Conservation (phyloP, 2,797 vertebrate genomes). For the Hydrocynus forskahlii region DNA sequence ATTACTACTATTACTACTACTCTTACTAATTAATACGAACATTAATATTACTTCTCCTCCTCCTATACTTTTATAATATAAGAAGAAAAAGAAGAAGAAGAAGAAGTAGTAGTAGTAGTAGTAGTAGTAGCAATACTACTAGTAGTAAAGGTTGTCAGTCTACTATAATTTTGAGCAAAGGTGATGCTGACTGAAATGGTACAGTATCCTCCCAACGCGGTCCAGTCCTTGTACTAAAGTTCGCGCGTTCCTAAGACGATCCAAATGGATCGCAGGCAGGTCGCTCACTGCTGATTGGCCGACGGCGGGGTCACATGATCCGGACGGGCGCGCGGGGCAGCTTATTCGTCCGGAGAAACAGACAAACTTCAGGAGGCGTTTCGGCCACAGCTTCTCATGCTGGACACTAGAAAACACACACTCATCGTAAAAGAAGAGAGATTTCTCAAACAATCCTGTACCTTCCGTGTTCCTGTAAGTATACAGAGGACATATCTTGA, state of each 20-base stretch:
- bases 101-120: no score
- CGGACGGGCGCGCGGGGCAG: not conserved
- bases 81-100: no score
- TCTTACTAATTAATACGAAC: no score
- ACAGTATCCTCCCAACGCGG: not conserved
- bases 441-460: not conserved
- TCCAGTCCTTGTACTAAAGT: not conserved
- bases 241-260: slow-evolving; percentile 5
- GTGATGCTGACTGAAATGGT: not conserved
- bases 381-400: not conserved
- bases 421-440: not conserved
- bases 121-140: no score
- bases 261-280: not conserved
- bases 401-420: no score
- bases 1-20: no score
- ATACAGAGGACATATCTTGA: not conserved
- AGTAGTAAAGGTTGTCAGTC: no score
- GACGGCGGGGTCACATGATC: not conserved
- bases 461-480: not conserved
- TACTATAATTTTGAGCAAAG: no score
- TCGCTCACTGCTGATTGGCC: not conserved
- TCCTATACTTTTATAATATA: no score
- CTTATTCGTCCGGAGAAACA: not conserved
- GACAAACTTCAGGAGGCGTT: not conserved
- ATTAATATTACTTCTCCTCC: no score